Evolutionary conservation across 2,888 invertebrate genomes (phyloP).

Genomic region (Drymonia ruficornis): DNA sequence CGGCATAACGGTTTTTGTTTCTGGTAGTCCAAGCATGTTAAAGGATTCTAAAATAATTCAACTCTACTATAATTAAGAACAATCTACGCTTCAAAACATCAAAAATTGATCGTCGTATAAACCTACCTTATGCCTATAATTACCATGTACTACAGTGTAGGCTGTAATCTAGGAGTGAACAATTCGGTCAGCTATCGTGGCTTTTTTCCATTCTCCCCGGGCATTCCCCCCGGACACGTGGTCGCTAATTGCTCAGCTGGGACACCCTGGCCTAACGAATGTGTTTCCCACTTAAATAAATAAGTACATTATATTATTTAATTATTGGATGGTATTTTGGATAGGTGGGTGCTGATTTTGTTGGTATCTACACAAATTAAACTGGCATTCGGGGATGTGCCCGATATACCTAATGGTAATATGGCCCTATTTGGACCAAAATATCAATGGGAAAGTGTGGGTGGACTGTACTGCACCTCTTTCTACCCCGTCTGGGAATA

Average conservation of each 20-base stretch:
- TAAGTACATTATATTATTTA: conserved; percentile 44
- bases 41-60: too few species aligned
- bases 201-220: conserved; percentile 54
- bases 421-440: too few species aligned
- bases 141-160: conserved; percentile 12
- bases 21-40: too few species aligned
- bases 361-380: too few species aligned
- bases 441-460: too few species aligned
- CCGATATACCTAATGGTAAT: too few species aligned
- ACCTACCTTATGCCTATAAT: conserved; percentile 3
- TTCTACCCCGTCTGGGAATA: too few species aligned
- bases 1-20: not conserved
- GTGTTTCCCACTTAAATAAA: conserved; percentile 74
- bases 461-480: too few species aligned
- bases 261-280: conserved; percentile 64
- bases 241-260: conserved; percentile 82
- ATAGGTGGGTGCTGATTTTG: too few species aligned
- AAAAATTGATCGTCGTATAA: not conserved
- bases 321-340: conserved; percentile 1
- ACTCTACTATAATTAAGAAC: not conserved
- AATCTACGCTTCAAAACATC: not conserved
- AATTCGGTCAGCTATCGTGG: conserved; percentile 37
- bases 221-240: conserved; percentile 77
- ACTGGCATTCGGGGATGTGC: too few species aligned
- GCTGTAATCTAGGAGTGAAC: conserved; percentile 8